Conservation (phyloP, 2,888 invertebrate genomes). For the Pristionchus arcanus region DNA sequence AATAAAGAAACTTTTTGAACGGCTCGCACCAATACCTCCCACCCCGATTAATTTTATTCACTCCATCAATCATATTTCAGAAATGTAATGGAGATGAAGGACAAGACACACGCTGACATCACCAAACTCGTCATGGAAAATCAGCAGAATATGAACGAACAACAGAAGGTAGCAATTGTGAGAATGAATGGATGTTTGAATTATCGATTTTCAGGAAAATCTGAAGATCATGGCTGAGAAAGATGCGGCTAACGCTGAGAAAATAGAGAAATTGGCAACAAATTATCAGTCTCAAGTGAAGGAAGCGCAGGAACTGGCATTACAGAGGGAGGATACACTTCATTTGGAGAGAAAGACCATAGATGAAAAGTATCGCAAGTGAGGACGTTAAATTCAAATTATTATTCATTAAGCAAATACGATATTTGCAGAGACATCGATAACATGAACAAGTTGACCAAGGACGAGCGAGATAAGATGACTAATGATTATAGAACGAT, state of each 20-base stretch:
- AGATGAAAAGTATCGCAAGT: background rate
- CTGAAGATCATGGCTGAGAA: background rate
- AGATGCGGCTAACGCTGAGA: background rate
- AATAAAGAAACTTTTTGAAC: no score
- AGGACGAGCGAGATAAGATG: background rate
- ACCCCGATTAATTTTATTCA: no score
- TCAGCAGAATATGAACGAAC: background rate
- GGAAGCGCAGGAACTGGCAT: background rate
- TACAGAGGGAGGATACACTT: background rate
- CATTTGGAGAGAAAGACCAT: background rate
- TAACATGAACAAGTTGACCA: background rate
- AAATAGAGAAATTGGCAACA: background rate
- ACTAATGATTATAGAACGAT: background rate
- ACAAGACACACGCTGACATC: constrained; percentile 68
- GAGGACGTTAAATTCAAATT: background rate
- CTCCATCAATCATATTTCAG: no score
- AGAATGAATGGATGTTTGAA: background rate
- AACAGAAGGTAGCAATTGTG: background rate
- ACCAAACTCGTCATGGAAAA: constrained; percentile 48
- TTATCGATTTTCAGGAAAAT: background rate
- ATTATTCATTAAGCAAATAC: background rate
- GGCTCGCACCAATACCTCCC: no score
- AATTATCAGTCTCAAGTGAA: background rate
- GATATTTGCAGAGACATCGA: background rate
- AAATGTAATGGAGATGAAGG: constrained; percentile 67